Evolutionary conservation across 2,888 invertebrate genomes (phyloP).

Genomic region (Zaprionus bogoriensis): DNA sequence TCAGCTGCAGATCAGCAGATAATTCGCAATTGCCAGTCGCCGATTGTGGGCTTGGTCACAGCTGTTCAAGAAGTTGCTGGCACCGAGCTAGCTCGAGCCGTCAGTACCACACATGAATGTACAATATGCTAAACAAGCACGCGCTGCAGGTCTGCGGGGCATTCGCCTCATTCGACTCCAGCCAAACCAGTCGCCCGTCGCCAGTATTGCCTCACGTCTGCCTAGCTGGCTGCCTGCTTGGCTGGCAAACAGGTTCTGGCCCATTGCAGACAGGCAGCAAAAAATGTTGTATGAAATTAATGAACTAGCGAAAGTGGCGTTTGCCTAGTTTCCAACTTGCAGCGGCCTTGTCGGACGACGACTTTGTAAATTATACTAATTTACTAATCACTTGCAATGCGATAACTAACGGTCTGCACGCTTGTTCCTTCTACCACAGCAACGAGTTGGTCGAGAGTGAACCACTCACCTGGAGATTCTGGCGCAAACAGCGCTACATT

Average conservation of each 20-base stretch:
- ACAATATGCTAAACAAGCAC: not conserved
- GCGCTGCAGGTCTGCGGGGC: not conserved
- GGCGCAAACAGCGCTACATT: constrained; percentile 89
- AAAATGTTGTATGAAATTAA: constrained; percentile 16
- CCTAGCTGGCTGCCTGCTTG: no score
- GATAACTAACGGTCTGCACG: not conserved
- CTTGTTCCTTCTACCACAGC: no score
- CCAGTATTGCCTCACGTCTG: constrained; percentile 12
- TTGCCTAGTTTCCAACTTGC: constrained; percentile 23
- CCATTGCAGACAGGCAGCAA: constrained; percentile 32
- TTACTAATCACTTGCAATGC: not conserved
- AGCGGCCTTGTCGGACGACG: constrained; percentile 14
- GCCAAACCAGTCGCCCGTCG: constrained; percentile 50
- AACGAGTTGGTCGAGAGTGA: constrained; percentile 78
- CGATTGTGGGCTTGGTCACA: constrained; percentile 4
- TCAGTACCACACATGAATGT: not conserved
- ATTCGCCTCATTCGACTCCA: no score
- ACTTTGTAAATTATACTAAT: not conserved
- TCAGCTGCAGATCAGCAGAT: not conserved
- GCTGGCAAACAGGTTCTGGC: constrained; percentile 56
- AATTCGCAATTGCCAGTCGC: not conserved
- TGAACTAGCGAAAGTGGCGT: constrained; percentile 56
- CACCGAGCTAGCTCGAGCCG: not conserved
- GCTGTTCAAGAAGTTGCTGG: constrained; percentile 12
- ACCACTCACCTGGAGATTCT: constrained; percentile 87